Base-by-base conservation (phyloP, 2,113 vertebrate species). In the Hippocampus barbouri region DNA sequence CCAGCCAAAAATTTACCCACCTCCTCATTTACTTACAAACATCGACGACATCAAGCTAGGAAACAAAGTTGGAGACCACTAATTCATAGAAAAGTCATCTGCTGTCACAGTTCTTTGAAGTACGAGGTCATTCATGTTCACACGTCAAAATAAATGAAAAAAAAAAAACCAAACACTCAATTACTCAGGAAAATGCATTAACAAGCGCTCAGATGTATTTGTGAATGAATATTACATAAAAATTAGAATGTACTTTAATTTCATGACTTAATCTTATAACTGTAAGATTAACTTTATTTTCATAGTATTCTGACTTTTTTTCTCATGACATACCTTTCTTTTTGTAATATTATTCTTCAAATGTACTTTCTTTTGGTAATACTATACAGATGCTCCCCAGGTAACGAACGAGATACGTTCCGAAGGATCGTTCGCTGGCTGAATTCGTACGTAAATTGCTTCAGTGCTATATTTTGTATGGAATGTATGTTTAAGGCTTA, bases 1-100 rank as follows among this genome's bases (percentile, higher is more conserved):
- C 68, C 72, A 54, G 80, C 79, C 74, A 82, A 79, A 75, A 79
- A 82, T 82, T 74, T 82, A 80, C 77, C 70, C 4, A 16, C 69
- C 63, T 73, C 15, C 59, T 61, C 14, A 30, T 61, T 6, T 30
- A 34, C 27, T 61, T 61, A 9, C 59, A 20, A 30, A 61, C 59
- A 34, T 61, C 27, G n/a, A 30, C 10, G 30, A 30, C 25, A 60
- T 6, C 25, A 30, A 16, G 57, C 57, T 12, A 21, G 21, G 20
- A 9, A 53, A n/a, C 51, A 16, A 60, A n/a, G 57, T 60, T 60
- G 25, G 14, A 60, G 54, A 25, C 25, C 30, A 18, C 14, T 15
- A 16, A 60, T 60, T 60, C 25, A 59, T 14, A 21, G 25, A 15
- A 59, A 25, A 15, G 25, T 16, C 5, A 11, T 27, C 57, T 30